Percentiles rank a stretch among this genome's conserved stretches.
Conservation (phyloP, 2,113 vertebrate species). For the Epinephelus lanceolatus region DNA sequence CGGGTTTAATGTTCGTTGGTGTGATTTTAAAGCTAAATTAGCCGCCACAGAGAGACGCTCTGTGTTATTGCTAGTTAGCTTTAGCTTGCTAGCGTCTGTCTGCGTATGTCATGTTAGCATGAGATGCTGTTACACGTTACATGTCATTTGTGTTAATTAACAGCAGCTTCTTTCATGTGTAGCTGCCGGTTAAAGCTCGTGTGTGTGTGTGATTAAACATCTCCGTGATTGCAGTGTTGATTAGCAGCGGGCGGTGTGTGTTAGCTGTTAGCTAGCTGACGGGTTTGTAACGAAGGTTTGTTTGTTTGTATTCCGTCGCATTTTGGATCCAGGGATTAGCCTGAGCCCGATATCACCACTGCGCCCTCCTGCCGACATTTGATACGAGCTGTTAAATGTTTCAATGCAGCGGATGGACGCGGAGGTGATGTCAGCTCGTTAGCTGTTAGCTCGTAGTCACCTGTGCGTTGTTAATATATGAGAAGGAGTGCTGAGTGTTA, state of each 20-base stretch:
- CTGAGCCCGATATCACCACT: background rate
- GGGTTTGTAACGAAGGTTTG: background rate
- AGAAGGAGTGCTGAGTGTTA: conserved; percentile 8
- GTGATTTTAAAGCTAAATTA: rapidly evolving
- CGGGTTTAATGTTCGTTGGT: background rate
- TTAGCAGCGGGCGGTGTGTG: no score
- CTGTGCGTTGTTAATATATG: background rate
- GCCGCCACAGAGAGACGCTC: conserved; percentile 2
- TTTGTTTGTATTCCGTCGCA: background rate
- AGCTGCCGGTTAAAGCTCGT: no score
- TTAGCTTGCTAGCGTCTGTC: conserved; percentile 45
- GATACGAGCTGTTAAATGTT: background rate
- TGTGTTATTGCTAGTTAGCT: conserved; percentile 45
- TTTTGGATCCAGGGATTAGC: conserved; percentile 34
- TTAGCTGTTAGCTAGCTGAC: background rate
- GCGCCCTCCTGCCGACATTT: background rate
- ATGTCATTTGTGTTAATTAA: no score
- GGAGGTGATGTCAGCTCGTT: background rate
- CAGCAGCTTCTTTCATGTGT: background rate
- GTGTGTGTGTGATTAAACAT: no score
- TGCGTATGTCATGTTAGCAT: conserved; percentile 60
- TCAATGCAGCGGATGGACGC: background rate
- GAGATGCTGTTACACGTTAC: background rate
- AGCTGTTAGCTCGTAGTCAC: background rate
- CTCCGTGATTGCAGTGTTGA: no score